Evolutionary conservation across 2,797 vertebrate species (phyloP).

Genomic region (Anniella stebbinsi): DNA sequence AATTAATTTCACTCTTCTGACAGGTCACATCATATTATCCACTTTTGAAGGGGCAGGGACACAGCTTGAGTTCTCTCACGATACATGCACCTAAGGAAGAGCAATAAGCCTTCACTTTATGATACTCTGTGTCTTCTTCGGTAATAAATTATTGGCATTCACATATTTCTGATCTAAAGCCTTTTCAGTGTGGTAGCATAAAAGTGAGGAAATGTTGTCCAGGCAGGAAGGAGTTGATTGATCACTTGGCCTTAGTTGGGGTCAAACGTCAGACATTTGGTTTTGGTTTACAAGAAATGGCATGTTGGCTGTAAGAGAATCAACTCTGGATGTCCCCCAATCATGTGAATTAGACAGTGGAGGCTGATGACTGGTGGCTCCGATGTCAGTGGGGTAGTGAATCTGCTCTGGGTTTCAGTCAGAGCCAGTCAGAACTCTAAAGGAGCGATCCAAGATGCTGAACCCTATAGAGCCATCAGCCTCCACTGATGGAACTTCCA

Average conservation of each 20-base stretch:
- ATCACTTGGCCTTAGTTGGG: neutral
- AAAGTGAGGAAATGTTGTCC: neutral
- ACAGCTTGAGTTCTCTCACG: neutral
- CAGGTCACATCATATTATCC: neutral
- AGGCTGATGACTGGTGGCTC: too few species aligned
- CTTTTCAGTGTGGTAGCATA: conserved; percentile 15
- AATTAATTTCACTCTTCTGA: conserved; percentile 12
- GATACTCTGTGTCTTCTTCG: neutral
- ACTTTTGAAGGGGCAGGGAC: neutral
- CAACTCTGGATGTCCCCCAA: neutral
- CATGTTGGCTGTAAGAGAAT: neutral
- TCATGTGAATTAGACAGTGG: too few species aligned
- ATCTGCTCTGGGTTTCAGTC: too few species aligned
- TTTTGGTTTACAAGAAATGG: neutral
- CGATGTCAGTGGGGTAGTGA: too few species aligned
- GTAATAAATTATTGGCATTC: neutral
- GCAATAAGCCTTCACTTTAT: conserved; percentile 29
- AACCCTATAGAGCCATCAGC: too few species aligned
- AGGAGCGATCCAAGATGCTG: too few species aligned
- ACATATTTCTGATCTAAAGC: neutral
- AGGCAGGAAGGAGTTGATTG: neutral
- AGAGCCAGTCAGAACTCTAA: too few species aligned
- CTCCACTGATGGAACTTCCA: too few species aligned
- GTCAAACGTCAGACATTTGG: conserved; percentile 1
- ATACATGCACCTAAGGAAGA: conserved; percentile 17